These are phyloP conservation scores for Drosophila quadrilineata DNA, from an alignment of 1,140 invertebrate genomes.

Conservation along the genomic window DNA sequence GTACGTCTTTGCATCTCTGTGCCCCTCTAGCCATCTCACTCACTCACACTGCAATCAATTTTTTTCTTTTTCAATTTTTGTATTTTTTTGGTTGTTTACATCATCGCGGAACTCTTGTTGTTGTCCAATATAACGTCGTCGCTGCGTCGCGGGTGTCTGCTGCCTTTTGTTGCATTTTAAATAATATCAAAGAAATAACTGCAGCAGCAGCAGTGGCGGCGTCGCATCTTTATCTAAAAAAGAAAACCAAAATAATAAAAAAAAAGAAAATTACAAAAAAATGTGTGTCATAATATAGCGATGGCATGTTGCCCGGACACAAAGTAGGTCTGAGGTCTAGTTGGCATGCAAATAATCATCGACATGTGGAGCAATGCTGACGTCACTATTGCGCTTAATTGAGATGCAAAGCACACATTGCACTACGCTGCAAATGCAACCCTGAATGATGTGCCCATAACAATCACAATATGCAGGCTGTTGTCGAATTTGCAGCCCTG, in stretches of 20 bases:
- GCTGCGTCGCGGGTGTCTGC: conserved; percentile 21
- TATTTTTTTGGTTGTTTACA: conserved; percentile 60
- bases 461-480: not conserved
- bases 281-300: conserved; percentile 77
- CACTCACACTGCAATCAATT: not conserved
- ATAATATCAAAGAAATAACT: conserved; percentile 54
- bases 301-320: too few relatives aligned
- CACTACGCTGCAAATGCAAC: conserved; percentile 29
- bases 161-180: conserved; percentile 70
- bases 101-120: conserved; percentile 64
- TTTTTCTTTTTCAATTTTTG: conserved; percentile 12
- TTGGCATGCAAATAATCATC: conserved; percentile 68
- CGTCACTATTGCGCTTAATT: conserved; percentile 53
- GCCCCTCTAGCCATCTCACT: conserved; percentile 24
- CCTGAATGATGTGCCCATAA: too few relatives aligned
- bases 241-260: too few relatives aligned
- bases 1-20: conserved; percentile 29
- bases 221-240: conserved; percentile 71
- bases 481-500: too few relatives aligned
- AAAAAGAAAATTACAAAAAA: too few relatives aligned
- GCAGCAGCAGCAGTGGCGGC: conserved; percentile 37
- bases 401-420: conserved; percentile 61
- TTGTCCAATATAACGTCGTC: conserved; percentile 24
- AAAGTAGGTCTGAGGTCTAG: too few relatives aligned
- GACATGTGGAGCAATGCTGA: conserved; percentile 65